Evolutionary conservation across 2,888 invertebrate species (phyloP).

Genomic region (Deilephila elpenor): DNA sequence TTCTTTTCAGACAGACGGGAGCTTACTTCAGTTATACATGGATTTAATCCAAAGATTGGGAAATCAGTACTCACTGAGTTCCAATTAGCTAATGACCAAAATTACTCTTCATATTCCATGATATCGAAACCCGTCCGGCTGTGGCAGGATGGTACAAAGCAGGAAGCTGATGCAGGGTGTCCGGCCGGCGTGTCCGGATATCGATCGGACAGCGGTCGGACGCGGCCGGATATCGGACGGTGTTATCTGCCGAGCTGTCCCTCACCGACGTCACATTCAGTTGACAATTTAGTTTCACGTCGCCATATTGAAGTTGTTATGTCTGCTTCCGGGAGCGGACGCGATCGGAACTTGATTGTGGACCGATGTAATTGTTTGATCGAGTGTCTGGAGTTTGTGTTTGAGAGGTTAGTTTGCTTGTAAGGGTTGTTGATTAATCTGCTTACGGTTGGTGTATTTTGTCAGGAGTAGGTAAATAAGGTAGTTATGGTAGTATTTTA

Average conservation of each 20-base stretch:
- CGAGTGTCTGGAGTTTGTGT: neutral
- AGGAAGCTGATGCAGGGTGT: neutral
- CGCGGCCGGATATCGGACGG: conserved; percentile 51
- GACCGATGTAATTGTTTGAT: neutral
- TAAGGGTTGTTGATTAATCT: too few relatives aligned
- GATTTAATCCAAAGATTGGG: too few relatives aligned
- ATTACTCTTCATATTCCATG: neutral
- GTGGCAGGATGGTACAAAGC: neutral
- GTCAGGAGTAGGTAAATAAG: too few relatives aligned
- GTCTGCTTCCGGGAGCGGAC: neutral
- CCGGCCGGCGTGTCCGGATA: conserved; percentile 47
- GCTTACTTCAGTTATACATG: too few relatives aligned
- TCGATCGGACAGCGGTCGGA: conserved; percentile 46
- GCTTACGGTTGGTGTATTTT: too few relatives aligned
- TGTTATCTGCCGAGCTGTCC: conserved; percentile 50
- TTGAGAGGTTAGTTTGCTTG: too few relatives aligned
- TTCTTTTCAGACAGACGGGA: too few relatives aligned
- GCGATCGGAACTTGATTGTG: neutral
- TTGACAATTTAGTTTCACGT: conserved; percentile 10
- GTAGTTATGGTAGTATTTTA: too few relatives aligned
- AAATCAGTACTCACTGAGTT: too few relatives aligned
- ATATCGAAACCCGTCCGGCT: neutral
- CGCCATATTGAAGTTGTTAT: conserved; percentile 1
- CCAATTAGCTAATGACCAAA: neutral
- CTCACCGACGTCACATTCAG: neutral